Percentiles rank a stretch among this genome's conserved stretches.
Evolutionary conservation across 2,113 vertebrate species (phyloP).

Genomic region (Sorex fumeus): DNA sequence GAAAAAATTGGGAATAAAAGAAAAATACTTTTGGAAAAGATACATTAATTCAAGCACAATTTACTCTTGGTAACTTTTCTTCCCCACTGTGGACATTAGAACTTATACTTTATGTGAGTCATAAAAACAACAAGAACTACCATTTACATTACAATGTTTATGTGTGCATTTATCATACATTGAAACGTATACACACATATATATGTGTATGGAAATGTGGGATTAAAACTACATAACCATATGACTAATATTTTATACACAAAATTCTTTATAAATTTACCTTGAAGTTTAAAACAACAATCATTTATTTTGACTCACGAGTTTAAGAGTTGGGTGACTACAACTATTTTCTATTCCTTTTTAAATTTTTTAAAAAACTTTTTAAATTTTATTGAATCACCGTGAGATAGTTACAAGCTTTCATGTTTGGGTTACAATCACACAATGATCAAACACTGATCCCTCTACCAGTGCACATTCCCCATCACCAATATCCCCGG

Average conservation of each 20-base stretch:
- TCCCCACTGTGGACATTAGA: background rate
- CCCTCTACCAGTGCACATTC: no score
- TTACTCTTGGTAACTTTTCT: constrained; percentile 16
- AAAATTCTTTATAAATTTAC: constrained; percentile 2
- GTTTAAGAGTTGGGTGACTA: background rate
- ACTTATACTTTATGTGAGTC: constrained; percentile 36
- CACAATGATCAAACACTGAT: no score
- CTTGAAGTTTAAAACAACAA: constrained; percentile 48
- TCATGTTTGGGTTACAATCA: no score
- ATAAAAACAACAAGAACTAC: constrained; percentile 2
- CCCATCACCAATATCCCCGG: no score
- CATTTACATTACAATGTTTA: background rate
- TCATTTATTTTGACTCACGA: background rate
- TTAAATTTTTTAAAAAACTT: no score
- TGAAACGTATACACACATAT: background rate
- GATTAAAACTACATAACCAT: background rate
- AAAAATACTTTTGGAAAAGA: constrained; percentile 55
- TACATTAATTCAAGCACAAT: constrained; percentile 42
- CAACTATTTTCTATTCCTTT: background rate
- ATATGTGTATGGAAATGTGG: background rate
- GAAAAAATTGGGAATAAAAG: no score
- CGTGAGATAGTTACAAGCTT: no score
- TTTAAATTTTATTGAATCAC: no score
- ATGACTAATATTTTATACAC: background rate
- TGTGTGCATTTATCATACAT: background rate